These are phyloP conservation scores for Hylaeus anthracinus DNA, from an alignment of 1,140 invertebrate species.

Conservation along the genomic window DNA sequence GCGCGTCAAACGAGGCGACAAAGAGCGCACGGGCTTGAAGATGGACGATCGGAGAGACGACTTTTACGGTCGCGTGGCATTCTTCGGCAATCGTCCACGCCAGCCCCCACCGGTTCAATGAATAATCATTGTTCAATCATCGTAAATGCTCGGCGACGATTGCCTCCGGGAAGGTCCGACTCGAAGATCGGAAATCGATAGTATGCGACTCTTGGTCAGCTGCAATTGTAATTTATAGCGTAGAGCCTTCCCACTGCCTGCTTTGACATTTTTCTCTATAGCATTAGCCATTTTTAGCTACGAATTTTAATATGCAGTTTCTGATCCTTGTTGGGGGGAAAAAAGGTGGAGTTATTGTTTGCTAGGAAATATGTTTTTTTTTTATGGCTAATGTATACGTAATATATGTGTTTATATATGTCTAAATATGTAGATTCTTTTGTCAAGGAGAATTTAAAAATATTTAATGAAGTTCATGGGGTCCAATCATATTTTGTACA, in stretches of 20 bases:
- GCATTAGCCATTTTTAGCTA: not conserved
- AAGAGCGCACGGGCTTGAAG: conserved; percentile 11
- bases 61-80: conserved; percentile 41
- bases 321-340: too few species aligned
- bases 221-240: conserved; percentile 9
- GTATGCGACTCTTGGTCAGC: not conserved
- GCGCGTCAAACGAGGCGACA: conserved; percentile 22
- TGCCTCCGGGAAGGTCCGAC: not conserved
- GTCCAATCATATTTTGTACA: too few species aligned
- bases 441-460: too few species aligned
- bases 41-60: conserved; percentile 2
- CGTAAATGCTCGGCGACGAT: conserved; percentile 48
- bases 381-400: too few species aligned
- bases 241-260: not conserved
- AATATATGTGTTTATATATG: too few species aligned
- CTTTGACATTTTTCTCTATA: not conserved
- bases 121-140: conserved; percentile 60
- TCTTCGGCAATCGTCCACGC: conserved; percentile 22
- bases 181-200: not conserved
- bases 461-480: too few species aligned
- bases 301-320: too few species aligned
- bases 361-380: too few species aligned
- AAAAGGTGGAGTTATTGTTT: too few species aligned
- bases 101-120: conserved; percentile 23
- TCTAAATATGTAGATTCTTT: too few species aligned